These are phyloP conservation scores for Nothobranchius furzeri DNA, from an alignment of 2,113 vertebrate genomes.

Conservation along the genomic window DNA sequence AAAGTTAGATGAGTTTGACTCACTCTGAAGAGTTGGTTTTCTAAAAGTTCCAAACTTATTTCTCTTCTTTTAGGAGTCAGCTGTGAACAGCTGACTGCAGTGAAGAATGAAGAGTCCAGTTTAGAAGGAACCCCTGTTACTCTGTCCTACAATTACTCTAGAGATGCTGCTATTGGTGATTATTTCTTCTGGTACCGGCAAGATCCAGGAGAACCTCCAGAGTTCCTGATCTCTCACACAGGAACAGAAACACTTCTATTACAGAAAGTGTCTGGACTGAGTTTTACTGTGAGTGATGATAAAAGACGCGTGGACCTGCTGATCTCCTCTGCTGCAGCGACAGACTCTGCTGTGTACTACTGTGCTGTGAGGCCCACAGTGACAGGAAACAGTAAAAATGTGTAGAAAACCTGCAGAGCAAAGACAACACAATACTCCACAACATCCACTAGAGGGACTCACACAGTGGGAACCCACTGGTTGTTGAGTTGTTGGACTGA, in stretches of 20 bases:
- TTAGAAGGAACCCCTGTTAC: slow-evolving; percentile 3
- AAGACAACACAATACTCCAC: slow-evolving; percentile 6
- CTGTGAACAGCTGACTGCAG: slow-evolving; percentile 11
- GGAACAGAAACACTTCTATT: no score
- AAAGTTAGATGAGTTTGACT: no score
- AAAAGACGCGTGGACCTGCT: not conserved
- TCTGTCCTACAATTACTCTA: not conserved
- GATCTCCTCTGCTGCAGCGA: slow-evolving; percentile 11
- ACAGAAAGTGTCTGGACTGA: no score
- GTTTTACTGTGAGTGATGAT: not conserved
- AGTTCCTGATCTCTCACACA: not conserved
- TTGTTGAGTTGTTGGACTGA: no score
- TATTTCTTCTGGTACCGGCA: slow-evolving; percentile 12
- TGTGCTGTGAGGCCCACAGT: slow-evolving; percentile 16
- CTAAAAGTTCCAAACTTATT: not conserved
- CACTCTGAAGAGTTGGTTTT: no score
- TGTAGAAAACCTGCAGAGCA: slow-evolving; percentile 8
- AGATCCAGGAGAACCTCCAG: slow-evolving; percentile 7
- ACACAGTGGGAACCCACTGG: not conserved
- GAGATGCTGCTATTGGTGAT: not conserved
- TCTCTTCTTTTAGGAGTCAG: slow-evolving; percentile 14
- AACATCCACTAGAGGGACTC: slow-evolving; percentile 1
- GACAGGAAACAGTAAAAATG: not conserved
- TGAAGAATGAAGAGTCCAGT: slow-evolving; percentile 3
- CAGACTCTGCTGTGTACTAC: slow-evolving; percentile 40